These are phyloP conservation scores for Gymnodraco acuticeps DNA, from an alignment of 2,797 vertebrate species.

Conservation along the genomic window DNA sequence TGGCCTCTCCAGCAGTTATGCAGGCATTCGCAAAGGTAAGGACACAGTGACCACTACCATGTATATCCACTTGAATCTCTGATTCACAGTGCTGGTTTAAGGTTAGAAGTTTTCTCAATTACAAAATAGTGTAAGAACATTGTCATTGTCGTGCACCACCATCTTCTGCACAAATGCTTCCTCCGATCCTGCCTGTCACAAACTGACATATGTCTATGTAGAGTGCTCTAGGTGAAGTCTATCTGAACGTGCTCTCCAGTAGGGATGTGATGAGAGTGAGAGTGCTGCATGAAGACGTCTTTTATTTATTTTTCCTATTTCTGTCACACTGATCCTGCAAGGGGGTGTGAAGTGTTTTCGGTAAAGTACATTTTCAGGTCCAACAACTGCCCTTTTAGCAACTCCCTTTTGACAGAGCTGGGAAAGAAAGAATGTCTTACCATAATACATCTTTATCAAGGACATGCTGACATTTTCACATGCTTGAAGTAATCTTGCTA, in stretches of 20 bases:
- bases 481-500: conserved; percentile 31
- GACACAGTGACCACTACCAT: background rate
- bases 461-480: conserved; percentile 61
- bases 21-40: conserved; percentile 97
- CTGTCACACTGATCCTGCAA: conserved; percentile 51
- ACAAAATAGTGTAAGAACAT: background rate
- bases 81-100: conserved; percentile 1
- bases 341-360: conserved; percentile 55
- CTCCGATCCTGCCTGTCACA: conserved; percentile 26
- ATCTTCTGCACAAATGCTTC: conserved; percentile 14
- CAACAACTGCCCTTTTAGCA: conserved; percentile 58
- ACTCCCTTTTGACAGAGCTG: conserved; percentile 54
- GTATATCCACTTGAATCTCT: background rate
- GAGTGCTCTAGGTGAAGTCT: conserved; percentile 35
- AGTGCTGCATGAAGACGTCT: conserved; percentile 42
- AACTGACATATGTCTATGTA: conserved; percentile 43
- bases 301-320: conserved; percentile 62
- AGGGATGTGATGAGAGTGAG: conserved; percentile 50
- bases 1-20: conserved; percentile 94
- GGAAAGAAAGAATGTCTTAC: conserved; percentile 38
- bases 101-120: background rate
- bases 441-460: conserved; percentile 63
- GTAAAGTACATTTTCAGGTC: conserved; percentile 57
- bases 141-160: background rate
- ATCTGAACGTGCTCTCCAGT: conserved; percentile 41